These are phyloP conservation scores for Mungos mungo DNA, from an alignment of 2,113 vertebrate species.

Conservation along the genomic window DNA sequence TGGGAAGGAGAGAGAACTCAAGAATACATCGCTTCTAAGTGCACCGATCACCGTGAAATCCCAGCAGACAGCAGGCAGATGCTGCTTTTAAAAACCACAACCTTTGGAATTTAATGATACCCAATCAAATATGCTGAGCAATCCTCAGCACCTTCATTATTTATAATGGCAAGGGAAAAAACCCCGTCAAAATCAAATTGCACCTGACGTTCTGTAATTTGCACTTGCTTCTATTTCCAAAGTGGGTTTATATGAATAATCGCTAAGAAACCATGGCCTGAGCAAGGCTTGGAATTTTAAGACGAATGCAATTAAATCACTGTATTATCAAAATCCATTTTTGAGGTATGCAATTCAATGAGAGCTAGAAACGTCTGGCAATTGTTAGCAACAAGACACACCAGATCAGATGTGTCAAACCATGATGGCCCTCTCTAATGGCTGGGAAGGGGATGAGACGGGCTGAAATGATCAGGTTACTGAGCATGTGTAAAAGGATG, in stretches of 20 bases:
- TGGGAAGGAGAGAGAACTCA: not conserved
- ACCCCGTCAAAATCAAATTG: not conserved
- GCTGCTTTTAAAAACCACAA: slow-evolving; percentile 62
- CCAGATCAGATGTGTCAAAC: not conserved
- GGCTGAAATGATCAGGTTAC: not conserved
- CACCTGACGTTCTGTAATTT: not conserved
- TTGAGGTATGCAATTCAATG: not conserved
- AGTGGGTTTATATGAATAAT: not conserved
- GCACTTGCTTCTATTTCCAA: not conserved
- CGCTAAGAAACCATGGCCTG: not conserved
- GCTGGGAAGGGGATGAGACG: not conserved
- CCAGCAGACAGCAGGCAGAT: not conserved
- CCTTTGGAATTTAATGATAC: slow-evolving; percentile 28
- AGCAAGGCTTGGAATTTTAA: not conserved
- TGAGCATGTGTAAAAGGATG: not conserved
- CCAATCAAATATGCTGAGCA: not conserved
- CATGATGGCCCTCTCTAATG: not conserved
- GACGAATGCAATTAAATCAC: not conserved
- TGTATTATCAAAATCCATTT: not conserved
- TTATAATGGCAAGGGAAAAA: not conserved
- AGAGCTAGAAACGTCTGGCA: not conserved
- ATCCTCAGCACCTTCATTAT: slow-evolving; percentile 33
- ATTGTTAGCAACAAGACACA: not conserved
- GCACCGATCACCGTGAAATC: not conserved
- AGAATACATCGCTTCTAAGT: not conserved